A percentile compares a stretch with the other conserved stretches of the same genome.
Conservation (phyloP, 2,113 vertebrate species). For the Planiliza haematocheilus region DNA sequence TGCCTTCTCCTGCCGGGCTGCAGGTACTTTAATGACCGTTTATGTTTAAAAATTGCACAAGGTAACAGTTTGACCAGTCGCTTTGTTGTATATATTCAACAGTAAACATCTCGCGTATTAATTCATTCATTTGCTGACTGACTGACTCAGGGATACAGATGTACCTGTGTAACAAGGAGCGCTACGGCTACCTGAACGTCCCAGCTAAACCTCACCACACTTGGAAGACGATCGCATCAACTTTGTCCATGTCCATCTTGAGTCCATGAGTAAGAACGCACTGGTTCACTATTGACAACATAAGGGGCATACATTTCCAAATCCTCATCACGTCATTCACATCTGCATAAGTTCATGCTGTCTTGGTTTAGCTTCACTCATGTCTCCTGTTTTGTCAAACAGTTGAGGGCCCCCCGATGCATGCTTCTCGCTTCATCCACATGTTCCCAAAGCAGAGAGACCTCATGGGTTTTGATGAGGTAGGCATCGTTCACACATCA, state of each 20-base stretch:
- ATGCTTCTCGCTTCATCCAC: conserved; percentile 86
- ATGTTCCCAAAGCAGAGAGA: conserved; percentile 86
- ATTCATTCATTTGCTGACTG: background rate
- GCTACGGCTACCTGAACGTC: conserved; percentile 92
- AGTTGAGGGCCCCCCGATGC: conserved; percentile 93
- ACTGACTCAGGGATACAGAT: conserved; percentile 84
- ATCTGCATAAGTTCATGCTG: background rate
- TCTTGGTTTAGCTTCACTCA: background rate
- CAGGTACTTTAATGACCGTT: conserved; percentile 78
- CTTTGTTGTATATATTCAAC: no score
- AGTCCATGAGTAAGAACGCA: conserved; percentile 88
- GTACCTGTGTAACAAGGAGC: conserved; percentile 91
- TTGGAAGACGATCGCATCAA: conserved; percentile 91
- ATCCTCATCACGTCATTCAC: no score
- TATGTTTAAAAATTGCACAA: no score
- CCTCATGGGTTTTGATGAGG: conserved; percentile 96
- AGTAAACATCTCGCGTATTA: background rate
- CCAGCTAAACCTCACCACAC: conserved; percentile 89
- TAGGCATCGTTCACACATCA: conserved; percentile 51
- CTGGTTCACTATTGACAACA: background rate
- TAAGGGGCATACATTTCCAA: no score
- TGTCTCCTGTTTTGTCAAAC: conserved; percentile 36
- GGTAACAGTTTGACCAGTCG: no score
- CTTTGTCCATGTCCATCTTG: conserved; percentile 91
- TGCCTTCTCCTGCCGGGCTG: conserved; percentile 90